Evolutionary conservation across 1,140 invertebrate genomes (phyloP).

Genomic region (Panulirus ornatus): DNA sequence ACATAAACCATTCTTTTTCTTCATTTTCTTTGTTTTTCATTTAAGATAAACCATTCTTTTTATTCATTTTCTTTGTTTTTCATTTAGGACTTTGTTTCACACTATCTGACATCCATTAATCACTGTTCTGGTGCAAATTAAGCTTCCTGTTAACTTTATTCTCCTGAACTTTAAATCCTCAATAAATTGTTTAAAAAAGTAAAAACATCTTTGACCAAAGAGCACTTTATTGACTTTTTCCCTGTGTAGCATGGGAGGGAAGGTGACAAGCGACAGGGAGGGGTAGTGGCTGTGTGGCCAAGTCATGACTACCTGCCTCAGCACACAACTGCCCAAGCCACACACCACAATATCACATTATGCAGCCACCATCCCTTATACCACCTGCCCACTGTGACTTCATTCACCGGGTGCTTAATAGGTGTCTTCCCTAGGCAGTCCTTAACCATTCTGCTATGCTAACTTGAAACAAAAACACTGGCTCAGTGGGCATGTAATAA

Average conservation of each 20-base stretch:
- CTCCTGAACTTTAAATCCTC: neutral
- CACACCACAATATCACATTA: conserved; percentile 66
- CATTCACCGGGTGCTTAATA: neutral
- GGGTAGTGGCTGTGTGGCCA: conserved; percentile 59
- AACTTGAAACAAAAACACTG: conserved; percentile 21
- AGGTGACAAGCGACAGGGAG: conserved; percentile 68
- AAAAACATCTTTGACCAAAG: conserved; percentile 58
- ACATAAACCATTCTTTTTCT: too few species aligned
- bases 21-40: neutral
- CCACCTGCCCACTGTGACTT: conserved; percentile 20
- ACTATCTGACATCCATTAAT: neutral
- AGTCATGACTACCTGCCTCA: conserved; percentile 51
- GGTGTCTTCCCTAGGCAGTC: neutral
- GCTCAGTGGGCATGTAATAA: conserved; percentile 49
- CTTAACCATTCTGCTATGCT: conserved; percentile 21
- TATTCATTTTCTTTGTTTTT: too few species aligned
- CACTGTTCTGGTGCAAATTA: neutral
- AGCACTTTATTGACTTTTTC: conserved; percentile 72
- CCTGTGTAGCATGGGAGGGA: conserved; percentile 68
- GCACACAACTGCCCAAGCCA: conserved; percentile 64
- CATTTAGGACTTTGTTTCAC: neutral
- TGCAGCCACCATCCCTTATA: conserved; percentile 48
- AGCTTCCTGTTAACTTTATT: neutral
- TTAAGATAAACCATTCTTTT: neutral
- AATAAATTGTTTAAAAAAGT: conserved; percentile 12